Percentiles rank a stretch among this genome's conserved stretches.
These are phyloP conservation scores for Phalacrocorax carbo DNA, from an alignment of 2,113 vertebrate species.

Conservation along the genomic window DNA sequence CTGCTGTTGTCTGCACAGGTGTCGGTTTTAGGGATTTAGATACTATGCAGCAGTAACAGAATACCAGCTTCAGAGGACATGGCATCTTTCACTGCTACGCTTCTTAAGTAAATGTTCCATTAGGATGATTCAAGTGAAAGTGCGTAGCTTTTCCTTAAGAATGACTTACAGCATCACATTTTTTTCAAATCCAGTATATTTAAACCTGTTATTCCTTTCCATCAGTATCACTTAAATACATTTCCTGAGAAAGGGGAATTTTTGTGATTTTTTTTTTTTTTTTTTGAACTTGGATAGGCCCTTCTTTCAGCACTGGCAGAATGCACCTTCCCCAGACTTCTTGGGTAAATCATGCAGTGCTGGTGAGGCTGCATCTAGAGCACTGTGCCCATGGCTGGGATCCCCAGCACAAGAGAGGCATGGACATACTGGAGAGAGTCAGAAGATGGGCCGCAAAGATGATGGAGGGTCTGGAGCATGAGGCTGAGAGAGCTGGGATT, in stretches of 20 bases:
- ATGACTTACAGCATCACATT: not conserved
- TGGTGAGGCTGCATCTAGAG: not conserved
- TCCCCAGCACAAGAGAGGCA: not conserved
- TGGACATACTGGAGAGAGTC: not conserved
- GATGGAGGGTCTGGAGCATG: not conserved
- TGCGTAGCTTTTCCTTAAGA: not conserved
- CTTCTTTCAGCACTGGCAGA: not conserved
- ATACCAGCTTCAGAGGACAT: not conserved
- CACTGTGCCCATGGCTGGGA: not conserved
- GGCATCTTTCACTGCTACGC: not conserved
- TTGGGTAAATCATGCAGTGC: rapidly evolving
- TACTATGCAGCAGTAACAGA: not conserved
- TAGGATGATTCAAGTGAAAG: not conserved
- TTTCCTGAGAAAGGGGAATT: not conserved
- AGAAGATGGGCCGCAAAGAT: rapidly evolving
- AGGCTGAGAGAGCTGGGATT: not conserved
- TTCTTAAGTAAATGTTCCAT: not conserved
- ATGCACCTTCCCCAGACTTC: not conserved
- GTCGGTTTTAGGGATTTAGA: not conserved
- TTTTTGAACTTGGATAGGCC: not conserved
- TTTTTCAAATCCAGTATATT: not conserved
- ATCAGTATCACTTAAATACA: not conserved
- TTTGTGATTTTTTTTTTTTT: not conserved
- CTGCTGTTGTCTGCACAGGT: not conserved
- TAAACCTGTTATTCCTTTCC: not conserved